A percentile compares a stretch with the other conserved stretches of the same genome.
phyloP scores from a whole-genome alignment of 2,888 invertebrate genomes.

The Dicranocentrus wangi region DNA sequence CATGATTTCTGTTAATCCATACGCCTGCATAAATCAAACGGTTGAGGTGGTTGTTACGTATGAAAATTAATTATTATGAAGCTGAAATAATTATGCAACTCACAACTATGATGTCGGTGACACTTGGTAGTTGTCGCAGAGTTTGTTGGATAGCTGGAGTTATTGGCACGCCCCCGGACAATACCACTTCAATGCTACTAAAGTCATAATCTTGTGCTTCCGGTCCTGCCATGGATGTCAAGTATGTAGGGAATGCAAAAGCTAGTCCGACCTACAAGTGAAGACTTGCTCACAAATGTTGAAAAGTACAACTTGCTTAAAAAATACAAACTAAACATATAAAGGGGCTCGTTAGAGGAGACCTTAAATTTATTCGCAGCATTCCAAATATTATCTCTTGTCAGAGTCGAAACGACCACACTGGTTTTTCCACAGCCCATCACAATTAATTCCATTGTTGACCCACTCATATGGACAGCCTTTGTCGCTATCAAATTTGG shows the following conservation, averaged over 20 bases:
- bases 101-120: constrained; percentile 32
- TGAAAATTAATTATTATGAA: no score
- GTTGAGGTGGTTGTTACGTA: no score
- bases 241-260: background rate
- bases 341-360: no score
- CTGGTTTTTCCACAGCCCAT: constrained; percentile 51
- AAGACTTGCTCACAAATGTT: background rate
- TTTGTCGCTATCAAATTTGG: constrained; percentile 55
- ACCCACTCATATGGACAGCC: constrained; percentile 69
- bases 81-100: no score
- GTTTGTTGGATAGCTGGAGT: constrained; percentile 33
- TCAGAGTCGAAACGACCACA: constrained; percentile 60
- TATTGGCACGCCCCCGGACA: constrained; percentile 35
- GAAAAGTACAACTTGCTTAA: background rate
- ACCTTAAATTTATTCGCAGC: constrained; percentile 68
- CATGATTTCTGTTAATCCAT: constrained; percentile 35
- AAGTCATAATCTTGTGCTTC: constrained; percentile 52
- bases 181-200: constrained; percentile 46
- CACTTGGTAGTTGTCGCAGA: constrained; percentile 22
- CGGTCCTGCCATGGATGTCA: constrained; percentile 42
- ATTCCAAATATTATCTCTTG: constrained; percentile 59
- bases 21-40: constrained; percentile 13
- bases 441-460: constrained; percentile 24
- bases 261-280: background rate
- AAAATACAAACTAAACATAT: background rate